Conservation (phyloP, 2,888 invertebrate species). For the Tiliacea aurago region DNA sequence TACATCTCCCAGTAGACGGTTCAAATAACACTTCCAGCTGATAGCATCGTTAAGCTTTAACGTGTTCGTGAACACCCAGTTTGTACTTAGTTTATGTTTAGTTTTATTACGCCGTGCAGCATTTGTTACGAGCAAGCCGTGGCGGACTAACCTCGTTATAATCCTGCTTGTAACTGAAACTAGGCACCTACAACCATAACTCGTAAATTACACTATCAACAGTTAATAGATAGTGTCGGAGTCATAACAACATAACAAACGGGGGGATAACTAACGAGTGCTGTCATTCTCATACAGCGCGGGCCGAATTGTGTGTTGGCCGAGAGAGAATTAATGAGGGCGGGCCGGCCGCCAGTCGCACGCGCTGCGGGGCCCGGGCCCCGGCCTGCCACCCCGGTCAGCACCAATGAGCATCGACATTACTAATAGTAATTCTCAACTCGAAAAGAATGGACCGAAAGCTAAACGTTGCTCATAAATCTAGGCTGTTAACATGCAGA, state of each 20-base stretch:
- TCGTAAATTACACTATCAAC: slow-evolving; percentile 72
- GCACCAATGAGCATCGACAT: slow-evolving; percentile 64
- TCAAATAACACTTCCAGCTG: slow-evolving; percentile 79
- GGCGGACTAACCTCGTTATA: slow-evolving; percentile 60
- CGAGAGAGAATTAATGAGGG: slow-evolving; percentile 79
- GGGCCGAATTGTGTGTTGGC: slow-evolving; percentile 74
- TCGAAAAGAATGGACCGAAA: slow-evolving; percentile 48
- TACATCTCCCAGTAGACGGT: slow-evolving; percentile 70
- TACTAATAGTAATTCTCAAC: slow-evolving; percentile 61
- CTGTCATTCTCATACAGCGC: slow-evolving; percentile 81
- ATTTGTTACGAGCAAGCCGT: slow-evolving; percentile 67
- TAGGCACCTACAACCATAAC: slow-evolving; percentile 60
- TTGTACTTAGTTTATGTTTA: slow-evolving; percentile 79
- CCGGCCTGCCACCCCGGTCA: slow-evolving; percentile 52
- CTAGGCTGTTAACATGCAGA: slow-evolving; percentile 32
- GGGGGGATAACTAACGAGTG: slow-evolving; percentile 81
- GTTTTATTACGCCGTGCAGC: slow-evolving; percentile 74
- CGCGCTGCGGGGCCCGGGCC: slow-evolving; percentile 53
- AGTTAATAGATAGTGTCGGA: slow-evolving; percentile 79
- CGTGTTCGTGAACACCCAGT: slow-evolving; percentile 77
- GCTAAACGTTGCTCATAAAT: slow-evolving; percentile 50
- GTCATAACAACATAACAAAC: slow-evolving; percentile 77
- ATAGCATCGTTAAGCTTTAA: slow-evolving; percentile 79
- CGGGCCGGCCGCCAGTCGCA: slow-evolving; percentile 67
- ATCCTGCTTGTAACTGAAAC: slow-evolving; percentile 62